phyloP scores from a whole-genome alignment of 1,140 invertebrate species.

The Drosophila jambulina region DNA sequence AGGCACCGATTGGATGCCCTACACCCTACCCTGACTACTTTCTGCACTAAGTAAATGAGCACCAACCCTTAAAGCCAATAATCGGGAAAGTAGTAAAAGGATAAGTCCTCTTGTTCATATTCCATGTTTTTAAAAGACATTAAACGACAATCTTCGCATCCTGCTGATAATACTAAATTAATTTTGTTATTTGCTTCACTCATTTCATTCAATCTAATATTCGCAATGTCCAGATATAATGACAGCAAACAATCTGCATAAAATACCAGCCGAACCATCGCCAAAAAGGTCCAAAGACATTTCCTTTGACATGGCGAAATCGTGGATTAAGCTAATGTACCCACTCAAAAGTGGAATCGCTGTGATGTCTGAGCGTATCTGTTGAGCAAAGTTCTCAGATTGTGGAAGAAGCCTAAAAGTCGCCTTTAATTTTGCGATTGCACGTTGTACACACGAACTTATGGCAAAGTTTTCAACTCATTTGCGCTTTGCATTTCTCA shows the following conservation, averaged over 20 bases:
- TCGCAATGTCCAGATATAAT: neutral
- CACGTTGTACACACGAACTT: conserved; percentile 61
- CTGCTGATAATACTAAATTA: neutral
- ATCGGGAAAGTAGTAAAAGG: neutral
- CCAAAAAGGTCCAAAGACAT: neutral
- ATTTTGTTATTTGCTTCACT: neutral
- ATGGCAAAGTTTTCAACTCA: conserved; percentile 82
- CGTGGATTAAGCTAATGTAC: conserved; percentile 15
- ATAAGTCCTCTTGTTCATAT: too few species aligned
- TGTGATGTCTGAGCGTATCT: conserved; percentile 45
- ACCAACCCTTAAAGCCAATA: neutral
- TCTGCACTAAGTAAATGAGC: neutral
- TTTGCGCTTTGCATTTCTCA: conserved; percentile 81
- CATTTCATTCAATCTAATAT: neutral
- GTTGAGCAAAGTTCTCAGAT: conserved; percentile 52
- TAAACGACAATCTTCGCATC: neutral
- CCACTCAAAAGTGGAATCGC: conserved; percentile 3
- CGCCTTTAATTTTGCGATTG: conserved; percentile 64
- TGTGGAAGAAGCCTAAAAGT: conserved; percentile 57
- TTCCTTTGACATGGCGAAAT: neutral
- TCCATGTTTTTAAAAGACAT: neutral
- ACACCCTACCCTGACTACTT: neutral
- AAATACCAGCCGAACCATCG: neutral
- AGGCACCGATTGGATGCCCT: conserved; percentile 39
- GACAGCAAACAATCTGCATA: neutral